phyloP scores from a whole-genome alignment of 2,888 invertebrate species.

The Epirrhoe alternata region DNA sequence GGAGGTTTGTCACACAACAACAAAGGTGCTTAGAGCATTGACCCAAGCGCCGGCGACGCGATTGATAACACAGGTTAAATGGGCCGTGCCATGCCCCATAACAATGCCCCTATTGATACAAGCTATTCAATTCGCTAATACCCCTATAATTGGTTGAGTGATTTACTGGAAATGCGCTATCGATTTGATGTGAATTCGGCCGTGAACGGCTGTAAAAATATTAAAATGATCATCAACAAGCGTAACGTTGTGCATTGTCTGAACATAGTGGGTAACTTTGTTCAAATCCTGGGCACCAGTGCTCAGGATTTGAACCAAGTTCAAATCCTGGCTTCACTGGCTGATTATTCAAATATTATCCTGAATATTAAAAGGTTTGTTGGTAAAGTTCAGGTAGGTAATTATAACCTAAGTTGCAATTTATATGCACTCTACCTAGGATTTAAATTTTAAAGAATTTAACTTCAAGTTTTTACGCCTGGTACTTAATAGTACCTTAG shows the following conservation, averaged over 20 bases:
- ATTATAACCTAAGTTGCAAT: no score
- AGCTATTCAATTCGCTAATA: conserved; percentile 80
- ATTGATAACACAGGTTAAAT: conserved; percentile 77
- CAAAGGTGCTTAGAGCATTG: conserved; percentile 62
- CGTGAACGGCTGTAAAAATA: conserved; percentile 24
- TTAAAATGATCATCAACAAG: conserved; percentile 14
- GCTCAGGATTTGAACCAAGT: no score
- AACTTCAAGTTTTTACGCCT: no score
- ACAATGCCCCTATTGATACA: conserved; percentile 73
- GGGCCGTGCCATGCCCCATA: conserved; percentile 67
- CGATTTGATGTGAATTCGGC: conserved; percentile 50
- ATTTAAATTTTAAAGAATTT: no score
- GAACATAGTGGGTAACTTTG: background rate
- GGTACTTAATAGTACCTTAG: no score
- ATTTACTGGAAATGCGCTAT: conserved; percentile 60
- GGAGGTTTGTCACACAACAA: conserved; percentile 31
- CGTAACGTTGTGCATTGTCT: background rate
- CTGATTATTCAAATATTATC: no score
- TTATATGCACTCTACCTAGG: no score
- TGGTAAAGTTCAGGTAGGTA: no score
- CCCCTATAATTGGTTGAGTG: conserved; percentile 79
- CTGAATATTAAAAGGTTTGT: no score
- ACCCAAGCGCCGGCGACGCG: conserved; percentile 65
- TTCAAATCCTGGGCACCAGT: background rate
- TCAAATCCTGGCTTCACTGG: background rate